Evolutionary conservation across 2,113 vertebrate species (phyloP), one percentile per base, ranked within the genome.

Genomic region (Anser cygnoides): DNA sequence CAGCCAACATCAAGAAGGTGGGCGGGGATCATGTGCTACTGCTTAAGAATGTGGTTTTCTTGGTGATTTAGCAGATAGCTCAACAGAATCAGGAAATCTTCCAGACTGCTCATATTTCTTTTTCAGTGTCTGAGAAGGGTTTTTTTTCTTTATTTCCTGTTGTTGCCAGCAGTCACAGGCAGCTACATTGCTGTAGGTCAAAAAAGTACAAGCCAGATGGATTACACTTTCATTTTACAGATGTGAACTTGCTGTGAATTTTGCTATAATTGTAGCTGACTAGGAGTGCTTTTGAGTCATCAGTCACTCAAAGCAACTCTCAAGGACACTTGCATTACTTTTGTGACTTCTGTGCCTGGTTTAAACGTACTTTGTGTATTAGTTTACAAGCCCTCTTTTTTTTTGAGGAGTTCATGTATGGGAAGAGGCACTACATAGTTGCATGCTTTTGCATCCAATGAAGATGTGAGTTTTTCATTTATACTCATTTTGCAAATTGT

Each of bases 61-160:
- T 83, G 63, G 66, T 95, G 77, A 57, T 95, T 85, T 95, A 82
- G 54, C 43, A 94, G 87, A 80, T 93, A 91, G 37, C 39, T 86
- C 55, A 90, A 26, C 44, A 92, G 87, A 93, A 90, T 90, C 68
- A 81, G 89, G 84, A 95, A 94, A 84, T 89, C 57, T 80, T 95
- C 68, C 72, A 92, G 89, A 91, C 87, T 91, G 41, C 33, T 92
- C 41, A 1, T 84, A n/a, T 84, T 90, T 92, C 61, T 6, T 87
- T 88, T 87, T 81, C 66, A 68, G 20, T 54, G 73, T 63, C 68
- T 84, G 43, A 71, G 37, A 49, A 29, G 44, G 25, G 79, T 25
- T 52, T 13, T n/a, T n/a, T 66, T 17, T 39, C 39, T 72, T 71
- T 41, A 10, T 71, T 37, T 57, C n/a, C 50, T 78, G 52, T 81